These are phyloP conservation scores for Thymelicus lineola DNA, from an alignment of 2,888 invertebrate species.

Conservation along the genomic window DNA sequence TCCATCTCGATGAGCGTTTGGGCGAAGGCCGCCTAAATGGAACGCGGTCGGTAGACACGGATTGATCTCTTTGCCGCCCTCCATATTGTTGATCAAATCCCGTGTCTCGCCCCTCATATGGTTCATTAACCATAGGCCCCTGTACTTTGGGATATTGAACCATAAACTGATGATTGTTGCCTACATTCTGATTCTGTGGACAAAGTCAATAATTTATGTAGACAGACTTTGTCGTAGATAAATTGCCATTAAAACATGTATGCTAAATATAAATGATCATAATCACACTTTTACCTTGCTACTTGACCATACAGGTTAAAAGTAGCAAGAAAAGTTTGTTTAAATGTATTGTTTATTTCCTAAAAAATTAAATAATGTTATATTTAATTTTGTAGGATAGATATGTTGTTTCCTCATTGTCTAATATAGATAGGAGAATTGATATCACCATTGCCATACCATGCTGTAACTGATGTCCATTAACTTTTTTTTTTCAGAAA, in stretches of 20 bases:
- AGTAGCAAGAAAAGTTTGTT: not conserved
- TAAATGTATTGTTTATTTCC: not conserved
- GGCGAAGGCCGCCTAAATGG: conserved; percentile 1
- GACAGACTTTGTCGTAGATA: conserved; percentile 5
- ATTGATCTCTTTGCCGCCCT: not conserved
- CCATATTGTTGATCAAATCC: not conserved
- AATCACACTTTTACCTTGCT: not conserved
- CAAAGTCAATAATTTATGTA: conserved; percentile 30
- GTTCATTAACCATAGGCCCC: conserved; percentile 17
- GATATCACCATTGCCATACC: no score
- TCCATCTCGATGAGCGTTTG: conserved; percentile 12
- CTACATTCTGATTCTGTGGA: conserved; percentile 42
- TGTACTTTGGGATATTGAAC: conserved; percentile 26
- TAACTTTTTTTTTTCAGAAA: no score
- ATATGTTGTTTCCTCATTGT: no score
- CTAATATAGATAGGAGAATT: no score
- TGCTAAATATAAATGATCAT: not conserved
- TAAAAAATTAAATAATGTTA: not conserved
- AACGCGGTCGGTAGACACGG: conserved; percentile 8
- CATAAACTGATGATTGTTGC: conserved; percentile 31
- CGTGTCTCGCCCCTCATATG: not conserved
- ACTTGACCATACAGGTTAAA: not conserved
- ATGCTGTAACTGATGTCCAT: no score
- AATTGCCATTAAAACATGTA: not conserved
- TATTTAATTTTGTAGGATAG: no score